Base-by-base conservation (phyloP, 2,797 vertebrate genomes). In the Amblyopsis hoosieri region DNA sequence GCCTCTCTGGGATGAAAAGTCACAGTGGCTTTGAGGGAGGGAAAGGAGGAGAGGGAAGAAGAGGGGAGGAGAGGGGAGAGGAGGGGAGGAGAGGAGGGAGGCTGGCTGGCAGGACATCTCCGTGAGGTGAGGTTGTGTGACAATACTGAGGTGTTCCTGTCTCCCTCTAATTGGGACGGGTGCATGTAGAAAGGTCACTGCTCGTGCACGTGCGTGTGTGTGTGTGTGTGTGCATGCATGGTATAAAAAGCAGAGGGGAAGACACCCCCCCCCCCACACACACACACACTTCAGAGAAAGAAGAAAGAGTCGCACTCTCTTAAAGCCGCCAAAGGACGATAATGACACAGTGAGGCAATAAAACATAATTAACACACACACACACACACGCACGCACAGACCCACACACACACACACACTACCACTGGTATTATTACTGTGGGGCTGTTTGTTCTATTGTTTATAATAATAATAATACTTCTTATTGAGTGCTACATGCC, bases 111-210 rank as follows among this genome's bases (percentile, higher is more conserved):
- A 23, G 19, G 19, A 23, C 19, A 23, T 23, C 2, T 85, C 85
- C 75, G 82, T 75, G 77, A 85, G 87, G 86, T 81, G 74, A 67
- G 71, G 72, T 75, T 37, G 68, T 70, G 82, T 72, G 62, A 77
- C 77, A 71, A 60, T 76, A 78, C 79, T 80, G 78, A 88, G 78
- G 82, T 76, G 77, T 88, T 83, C 81, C 78, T 88, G 76, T 85
- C 90, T 81, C 71, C 74, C 55, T 58, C 82, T 93, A 93, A 93
- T 91, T 93, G 90, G 89, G 80, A 84, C 84, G 47, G 8, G 69
- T 78, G 76, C 78, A 64, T 82, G 70, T 83, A 70, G 85, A 91
- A 92, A 92, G 91, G 90, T 92, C 90, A 87, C 54, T 14, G 59
- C 66, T 5, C 2, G 62, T 69, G 69, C 54, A 52, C 66, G 74